Base-by-base conservation (phyloP, 2,797 vertebrate species). In the Varecia variegata region DNA sequence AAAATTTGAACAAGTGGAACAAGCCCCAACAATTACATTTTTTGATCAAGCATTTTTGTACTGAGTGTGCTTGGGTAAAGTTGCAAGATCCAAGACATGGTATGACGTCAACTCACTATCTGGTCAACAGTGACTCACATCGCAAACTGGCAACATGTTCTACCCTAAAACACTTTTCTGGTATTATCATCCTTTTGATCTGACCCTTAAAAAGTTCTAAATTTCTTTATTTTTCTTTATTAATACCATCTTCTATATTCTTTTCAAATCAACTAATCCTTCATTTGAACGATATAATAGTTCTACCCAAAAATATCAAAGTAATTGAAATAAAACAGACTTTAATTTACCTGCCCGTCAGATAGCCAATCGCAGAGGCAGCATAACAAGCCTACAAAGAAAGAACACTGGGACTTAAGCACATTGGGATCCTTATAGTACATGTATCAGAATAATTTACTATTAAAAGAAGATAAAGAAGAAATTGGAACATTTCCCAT, bases 351-450 rank as follows among this genome's bases (percentile, higher is more conserved):
- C 99, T 99, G 97, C 99, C 99, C 83, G 99, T 99, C 85, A 99
- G 99, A 98, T 99, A 99, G 84, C 99, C 99, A 93, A 99, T 73
- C 8, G 99, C 99, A 62, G 99, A 99, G 35, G 99, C 99, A 98
- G 99, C 99, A 35, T 99, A 99, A 92, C 99, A 99, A 25, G 99
- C 99, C 99, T 99, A 96, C 97, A 95, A 96, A 97, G 95, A 97
- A 32, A 97, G 0, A n/a, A 94, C 14, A 14, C 2, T 50, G 11
- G 71, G 74, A 97, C 47, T 97, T 38, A 80, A 18, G 83, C 21
- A 84, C 52, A 54, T 7, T 67, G 84, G 43, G 35, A 84, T 54
- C 14, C 60, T 84, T 8, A 56, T 0, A 67, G 71, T 50, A 67
- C 3, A 56, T 5, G 1, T 40, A 79, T 13, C 38, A 54, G 32